Evolutionary conservation across 30 jellyfish, hydroid and myxozoan genomes (phyloP).

Genomic region (Hydra vulgaris): DNA sequence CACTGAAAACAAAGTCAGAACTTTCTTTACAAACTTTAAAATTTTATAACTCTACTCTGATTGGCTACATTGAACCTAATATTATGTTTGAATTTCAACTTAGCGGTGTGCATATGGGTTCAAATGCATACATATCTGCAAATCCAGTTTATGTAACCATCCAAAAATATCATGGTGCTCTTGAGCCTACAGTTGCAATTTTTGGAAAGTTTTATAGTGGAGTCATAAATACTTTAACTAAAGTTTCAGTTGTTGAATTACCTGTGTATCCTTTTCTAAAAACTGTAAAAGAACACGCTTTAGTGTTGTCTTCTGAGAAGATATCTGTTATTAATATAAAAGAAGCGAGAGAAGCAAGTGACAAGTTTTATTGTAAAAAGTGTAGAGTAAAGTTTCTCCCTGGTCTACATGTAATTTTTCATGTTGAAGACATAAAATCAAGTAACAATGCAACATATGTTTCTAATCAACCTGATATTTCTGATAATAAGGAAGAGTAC

Average conservation of each 20-base stretch:
- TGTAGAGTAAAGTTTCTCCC: conserved; percentile 22
- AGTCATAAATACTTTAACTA: neutral
- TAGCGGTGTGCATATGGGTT: conserved; percentile 14
- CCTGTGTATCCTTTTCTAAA: conserved; percentile 18
- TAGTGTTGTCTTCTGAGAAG: conserved; percentile 22
- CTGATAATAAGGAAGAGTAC: neutral
- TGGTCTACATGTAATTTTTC: conserved; percentile 18
- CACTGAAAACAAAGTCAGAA: conserved; percentile 24
- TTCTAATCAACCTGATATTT: neutral
- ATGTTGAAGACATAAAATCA: conserved; percentile 16
- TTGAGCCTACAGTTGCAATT: conserved; percentile 19
- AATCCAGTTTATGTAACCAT: conserved; percentile 3
- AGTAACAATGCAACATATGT: neutral
- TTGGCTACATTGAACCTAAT: conserved; percentile 31
- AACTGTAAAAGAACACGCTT: conserved; percentile 7
- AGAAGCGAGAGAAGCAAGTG: conserved; percentile 22
- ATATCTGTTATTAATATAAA: conserved; percentile 14
- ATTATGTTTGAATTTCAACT: conserved; percentile 23
- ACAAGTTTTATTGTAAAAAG: conserved; percentile 10
- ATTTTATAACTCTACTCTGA: conserved; percentile 2
- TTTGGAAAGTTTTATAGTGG: conserved; percentile 17
- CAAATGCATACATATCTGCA: conserved; percentile 13
- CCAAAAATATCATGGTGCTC: conserved; percentile 12
- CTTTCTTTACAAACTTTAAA: conserved; percentile 7
- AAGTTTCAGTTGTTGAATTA: neutral